These are phyloP conservation scores for Calliopsis andreniformis DNA, from an alignment of 1,140 invertebrate genomes.

Conservation along the genomic window DNA sequence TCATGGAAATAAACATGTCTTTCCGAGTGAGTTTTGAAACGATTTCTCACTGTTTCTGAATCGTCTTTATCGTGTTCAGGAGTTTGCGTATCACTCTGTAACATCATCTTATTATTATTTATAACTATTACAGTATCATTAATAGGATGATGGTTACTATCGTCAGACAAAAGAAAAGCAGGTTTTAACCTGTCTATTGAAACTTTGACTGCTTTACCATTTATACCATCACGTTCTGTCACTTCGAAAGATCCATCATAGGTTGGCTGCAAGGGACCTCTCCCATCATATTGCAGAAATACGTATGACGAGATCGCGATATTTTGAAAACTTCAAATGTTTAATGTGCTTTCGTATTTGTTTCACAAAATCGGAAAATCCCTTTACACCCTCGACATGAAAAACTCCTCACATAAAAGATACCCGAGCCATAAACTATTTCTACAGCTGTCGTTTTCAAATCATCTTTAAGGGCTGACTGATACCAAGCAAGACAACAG, in stretches of 20 bases:
- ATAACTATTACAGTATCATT: too few species aligned
- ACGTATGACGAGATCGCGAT: too few species aligned
- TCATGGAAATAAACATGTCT: too few species aligned
- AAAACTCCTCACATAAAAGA: slow-evolving; percentile 22
- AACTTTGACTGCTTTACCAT: not conserved
- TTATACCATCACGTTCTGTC: not conserved
- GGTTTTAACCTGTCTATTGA: slow-evolving; percentile 9
- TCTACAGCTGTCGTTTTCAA: slow-evolving; percentile 67
- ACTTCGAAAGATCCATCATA: slow-evolving; percentile 9
- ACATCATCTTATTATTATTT: too few species aligned
- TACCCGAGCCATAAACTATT: slow-evolving; percentile 67
- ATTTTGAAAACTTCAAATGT: not conserved
- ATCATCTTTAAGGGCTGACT: slow-evolving; percentile 66
- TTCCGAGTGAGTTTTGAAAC: too few species aligned
- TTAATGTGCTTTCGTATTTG: not conserved
- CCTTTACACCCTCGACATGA: slow-evolving; percentile 1
- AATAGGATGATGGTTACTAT: not conserved
- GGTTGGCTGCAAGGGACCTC: not conserved
- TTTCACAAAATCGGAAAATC: slow-evolving; percentile 22
- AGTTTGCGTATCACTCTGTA: too few species aligned
- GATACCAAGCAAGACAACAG: slow-evolving; percentile 71
- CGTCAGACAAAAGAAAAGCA: not conserved
- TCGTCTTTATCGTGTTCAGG: too few species aligned
- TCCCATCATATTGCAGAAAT: not conserved
- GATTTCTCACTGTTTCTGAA: too few species aligned